Evolutionary conservation across 2,797 vertebrate genomes (phyloP), one percentile per base, ranked within the genome.

Genomic region (Eutrigla gurnardus): DNA sequence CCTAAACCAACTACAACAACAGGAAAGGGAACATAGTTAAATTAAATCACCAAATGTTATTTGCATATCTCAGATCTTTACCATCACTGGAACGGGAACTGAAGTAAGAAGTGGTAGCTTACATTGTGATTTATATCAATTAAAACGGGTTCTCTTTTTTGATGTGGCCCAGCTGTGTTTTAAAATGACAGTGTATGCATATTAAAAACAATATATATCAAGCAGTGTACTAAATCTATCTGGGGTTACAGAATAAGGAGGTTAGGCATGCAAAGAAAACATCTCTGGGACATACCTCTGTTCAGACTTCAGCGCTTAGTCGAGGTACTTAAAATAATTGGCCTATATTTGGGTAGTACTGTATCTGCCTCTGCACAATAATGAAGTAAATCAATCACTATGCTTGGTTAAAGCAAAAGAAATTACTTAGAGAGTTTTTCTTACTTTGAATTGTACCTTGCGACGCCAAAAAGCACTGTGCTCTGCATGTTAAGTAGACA

Each of bases 311-410:
- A 84, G 80, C n/a, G 36, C 79, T 89, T 85, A 76, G 82, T 83
- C 53, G 73, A 89, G 84, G 75, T 87, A 89, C 91, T 91, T 89
- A 89, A 93, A 92, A 91, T 93, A 94, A 91, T 91, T 87, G 91
- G 83, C 91, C 90, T 93, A 91, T 88, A 92, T 92, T 83, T 90
- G 86, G 79, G 70, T 77, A 82, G 78, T 81, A 83, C 86, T 60
- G 72, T 78, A 84, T 82, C 82, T 82, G 81, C 75, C 80, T 78
- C 79, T 78, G 85, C 85, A 87, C 77, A 86, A 82, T 86, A 91
- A 91, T 82, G 78, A 85, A 87, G 80, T 75, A 88, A 86, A 91
- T 92, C 82, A 91, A 90, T 89, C 84, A 83, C 42, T 61, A 61
- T 35, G 78, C 75, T 70, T 9, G 36, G 65, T 75, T 83, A 72